Evolutionary conservation across 2,113 vertebrate genomes (phyloP).

Genomic region (Heptranchias perlo): DNA sequence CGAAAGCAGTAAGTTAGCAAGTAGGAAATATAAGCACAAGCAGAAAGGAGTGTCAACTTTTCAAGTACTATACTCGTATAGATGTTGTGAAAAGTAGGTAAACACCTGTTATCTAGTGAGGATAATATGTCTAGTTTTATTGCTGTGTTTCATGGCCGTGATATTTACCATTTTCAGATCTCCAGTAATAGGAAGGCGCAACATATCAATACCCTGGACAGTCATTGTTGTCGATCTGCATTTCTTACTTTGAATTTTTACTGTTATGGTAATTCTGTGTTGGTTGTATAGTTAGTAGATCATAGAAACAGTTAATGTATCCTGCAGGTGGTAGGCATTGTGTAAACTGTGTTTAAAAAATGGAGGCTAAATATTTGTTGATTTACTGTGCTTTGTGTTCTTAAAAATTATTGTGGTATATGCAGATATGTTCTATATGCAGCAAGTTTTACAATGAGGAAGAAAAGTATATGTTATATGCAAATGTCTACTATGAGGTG

Average conservation of each 20-base stretch:
- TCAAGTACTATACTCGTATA: not conserved
- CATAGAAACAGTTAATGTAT: not conserved
- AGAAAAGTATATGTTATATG: not conserved
- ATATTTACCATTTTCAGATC: not conserved
- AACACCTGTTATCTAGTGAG: not conserved
- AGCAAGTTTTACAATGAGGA: not conserved
- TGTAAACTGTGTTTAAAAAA: not conserved
- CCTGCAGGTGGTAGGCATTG: not conserved
- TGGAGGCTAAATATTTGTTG: not conserved
- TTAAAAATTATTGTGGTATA: not conserved
- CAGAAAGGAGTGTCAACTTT: not conserved
- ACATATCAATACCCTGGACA: not conserved
- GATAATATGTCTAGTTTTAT: not conserved
- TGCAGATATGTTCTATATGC: not conserved
- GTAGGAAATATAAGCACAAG: not conserved
- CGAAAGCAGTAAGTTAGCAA: not conserved
- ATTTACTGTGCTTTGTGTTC: not conserved
- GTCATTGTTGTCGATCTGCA: not conserved
- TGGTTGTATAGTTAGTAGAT: not conserved
- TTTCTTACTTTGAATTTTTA: not conserved
- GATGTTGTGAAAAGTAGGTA: not conserved
- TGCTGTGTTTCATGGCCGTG: not conserved
- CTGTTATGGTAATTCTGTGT: not conserved
- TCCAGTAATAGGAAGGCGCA: not conserved
- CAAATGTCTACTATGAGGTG: not conserved